Conservation (phyloP, 2,113 vertebrate species). For the Ancistrus triradiatus region DNA sequence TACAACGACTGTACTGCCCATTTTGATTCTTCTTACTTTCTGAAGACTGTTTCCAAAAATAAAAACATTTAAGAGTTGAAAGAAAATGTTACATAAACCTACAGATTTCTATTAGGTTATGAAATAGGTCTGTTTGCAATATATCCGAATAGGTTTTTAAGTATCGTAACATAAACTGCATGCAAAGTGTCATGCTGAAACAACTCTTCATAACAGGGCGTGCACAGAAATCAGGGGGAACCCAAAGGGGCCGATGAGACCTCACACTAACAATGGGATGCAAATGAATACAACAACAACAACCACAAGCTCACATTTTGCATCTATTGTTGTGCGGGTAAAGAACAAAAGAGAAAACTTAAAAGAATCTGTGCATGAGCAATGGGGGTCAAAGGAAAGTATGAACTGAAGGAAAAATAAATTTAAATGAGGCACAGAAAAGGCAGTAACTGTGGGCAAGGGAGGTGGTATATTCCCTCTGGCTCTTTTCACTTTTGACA, state of each 20-base stretch:
- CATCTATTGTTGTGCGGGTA: conserved; percentile 44
- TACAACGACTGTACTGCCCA: background rate
- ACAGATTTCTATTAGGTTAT: too few species aligned
- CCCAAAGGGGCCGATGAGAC: conserved; percentile 47
- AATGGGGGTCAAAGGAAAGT: conserved; percentile 59
- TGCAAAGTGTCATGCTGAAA: conserved; percentile 42
- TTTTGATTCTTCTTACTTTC: too few species aligned
- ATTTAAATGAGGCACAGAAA: conserved; percentile 48
- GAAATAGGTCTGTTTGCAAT: too few species aligned
- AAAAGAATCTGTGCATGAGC: conserved; percentile 44
- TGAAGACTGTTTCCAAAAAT: too few species aligned
- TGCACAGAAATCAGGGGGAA: conserved; percentile 49
- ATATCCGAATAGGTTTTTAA: too few species aligned
- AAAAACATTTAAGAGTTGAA: too few species aligned
- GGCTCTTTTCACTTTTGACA: background rate
- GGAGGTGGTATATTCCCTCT: conserved; percentile 20
- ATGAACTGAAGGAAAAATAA: conserved; percentile 50
- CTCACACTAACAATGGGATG: conserved; percentile 48
- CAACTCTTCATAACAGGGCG: conserved; percentile 36
- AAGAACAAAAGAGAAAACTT: conserved; percentile 21
- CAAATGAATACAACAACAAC: conserved; percentile 35
- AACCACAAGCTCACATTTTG: conserved; percentile 31
- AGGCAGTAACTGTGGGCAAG: conserved; percentile 36
- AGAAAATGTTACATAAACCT: too few species aligned
- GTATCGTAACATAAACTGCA: conserved; percentile 31